Evolutionary conservation across 2,888 invertebrate genomes (phyloP).

Genomic region (Cryptophagus acutangulus): DNA sequence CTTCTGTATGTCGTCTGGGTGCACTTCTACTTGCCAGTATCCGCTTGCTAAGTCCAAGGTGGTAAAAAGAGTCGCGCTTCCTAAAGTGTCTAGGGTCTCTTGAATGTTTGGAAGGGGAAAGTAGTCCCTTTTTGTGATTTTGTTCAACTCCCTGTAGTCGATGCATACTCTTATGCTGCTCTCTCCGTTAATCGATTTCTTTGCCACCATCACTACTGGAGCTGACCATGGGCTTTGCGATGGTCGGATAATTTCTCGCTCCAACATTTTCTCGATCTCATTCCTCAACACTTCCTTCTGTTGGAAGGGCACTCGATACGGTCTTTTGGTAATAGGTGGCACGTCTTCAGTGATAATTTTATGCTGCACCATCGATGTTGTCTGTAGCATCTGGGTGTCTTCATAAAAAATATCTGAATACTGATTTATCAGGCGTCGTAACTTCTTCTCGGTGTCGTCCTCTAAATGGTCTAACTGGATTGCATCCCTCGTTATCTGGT

Average conservation of each 20-base stretch:
- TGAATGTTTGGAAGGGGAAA: conserved; percentile 13
- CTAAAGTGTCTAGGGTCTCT: conserved; percentile 17
- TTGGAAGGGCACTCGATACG: conserved; percentile 27
- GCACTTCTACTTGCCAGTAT: conserved; percentile 19
- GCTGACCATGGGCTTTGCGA: conserved; percentile 16
- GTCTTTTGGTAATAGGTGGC: conserved; percentile 22
- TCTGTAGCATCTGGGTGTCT: too few relatives aligned
- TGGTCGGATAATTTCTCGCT: conserved; percentile 21
- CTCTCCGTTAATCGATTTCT: conserved; percentile 8
- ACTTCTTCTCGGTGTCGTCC: too few relatives aligned
- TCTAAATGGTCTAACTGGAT: too few relatives aligned
- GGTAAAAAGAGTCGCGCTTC: conserved; percentile 16
- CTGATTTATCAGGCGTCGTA: too few relatives aligned
- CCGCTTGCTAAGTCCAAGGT: conserved; percentile 15
- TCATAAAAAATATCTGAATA: too few relatives aligned
- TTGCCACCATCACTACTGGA: conserved; percentile 25
- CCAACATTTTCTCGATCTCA: conserved; percentile 20
- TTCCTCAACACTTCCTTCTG: conserved; percentile 26
- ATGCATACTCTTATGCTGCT: conserved; percentile 11
- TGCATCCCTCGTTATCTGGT: too few relatives aligned
- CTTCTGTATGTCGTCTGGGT: conserved; percentile 12
- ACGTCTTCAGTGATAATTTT: conserved; percentile 15
- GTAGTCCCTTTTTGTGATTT: conserved; percentile 13
- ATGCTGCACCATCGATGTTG: conserved; percentile 21
- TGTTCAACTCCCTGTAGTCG: conserved; percentile 12